Percentiles rank a stretch among this genome's conserved stretches.
These are phyloP conservation scores for Etheostoma perlongum DNA, from an alignment of 2,797 vertebrate genomes.

Conservation along the genomic window DNA sequence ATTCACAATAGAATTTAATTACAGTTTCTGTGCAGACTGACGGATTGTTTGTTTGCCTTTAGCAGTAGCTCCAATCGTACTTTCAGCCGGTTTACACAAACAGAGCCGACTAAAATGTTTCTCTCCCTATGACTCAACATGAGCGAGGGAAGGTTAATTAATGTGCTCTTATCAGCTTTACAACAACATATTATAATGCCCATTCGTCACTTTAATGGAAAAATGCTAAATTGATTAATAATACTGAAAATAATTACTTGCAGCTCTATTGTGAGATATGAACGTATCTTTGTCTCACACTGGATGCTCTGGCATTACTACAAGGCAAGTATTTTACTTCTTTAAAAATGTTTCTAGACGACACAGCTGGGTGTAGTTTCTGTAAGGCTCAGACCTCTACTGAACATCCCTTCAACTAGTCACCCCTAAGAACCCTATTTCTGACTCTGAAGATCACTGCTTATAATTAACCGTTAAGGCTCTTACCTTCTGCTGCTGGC, in stretches of 20 bases:
- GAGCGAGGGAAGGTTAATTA: slow-evolving; percentile 38
- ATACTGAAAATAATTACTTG: neutral
- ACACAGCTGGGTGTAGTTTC: neutral
- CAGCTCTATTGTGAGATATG: neutral
- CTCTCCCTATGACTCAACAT: slow-evolving; percentile 28
- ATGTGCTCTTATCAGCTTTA: slow-evolving; percentile 30
- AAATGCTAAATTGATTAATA: neutral
- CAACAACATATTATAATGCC: neutral
- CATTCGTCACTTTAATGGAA: neutral
- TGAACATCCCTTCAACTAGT: slow-evolving; percentile 58
- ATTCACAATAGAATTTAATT: slow-evolving; percentile 34
- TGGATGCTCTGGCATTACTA: neutral
- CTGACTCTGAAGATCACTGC: slow-evolving; percentile 67
- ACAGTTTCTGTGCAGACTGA: slow-evolving; percentile 17
- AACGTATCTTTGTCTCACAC: neutral
- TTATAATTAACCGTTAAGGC: slow-evolving; percentile 81
- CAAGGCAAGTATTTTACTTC: neutral
- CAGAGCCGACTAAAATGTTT: slow-evolving; percentile 27
- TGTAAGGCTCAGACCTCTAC: slow-evolving; percentile 44
- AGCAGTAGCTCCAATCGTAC: slow-evolving; percentile 26
- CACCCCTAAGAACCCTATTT: slow-evolving; percentile 74
- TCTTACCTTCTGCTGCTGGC: slow-evolving; percentile 78
- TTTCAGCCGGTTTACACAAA: slow-evolving; percentile 32
- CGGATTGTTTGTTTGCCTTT: slow-evolving; percentile 49
- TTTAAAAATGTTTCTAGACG: neutral